Percentiles rank a stretch among this genome's conserved stretches.
Evolutionary conservation across 37 sponge, comb jelly and placozoan species (phyloP).

Genomic region (Tethya wilhelma): DNA sequence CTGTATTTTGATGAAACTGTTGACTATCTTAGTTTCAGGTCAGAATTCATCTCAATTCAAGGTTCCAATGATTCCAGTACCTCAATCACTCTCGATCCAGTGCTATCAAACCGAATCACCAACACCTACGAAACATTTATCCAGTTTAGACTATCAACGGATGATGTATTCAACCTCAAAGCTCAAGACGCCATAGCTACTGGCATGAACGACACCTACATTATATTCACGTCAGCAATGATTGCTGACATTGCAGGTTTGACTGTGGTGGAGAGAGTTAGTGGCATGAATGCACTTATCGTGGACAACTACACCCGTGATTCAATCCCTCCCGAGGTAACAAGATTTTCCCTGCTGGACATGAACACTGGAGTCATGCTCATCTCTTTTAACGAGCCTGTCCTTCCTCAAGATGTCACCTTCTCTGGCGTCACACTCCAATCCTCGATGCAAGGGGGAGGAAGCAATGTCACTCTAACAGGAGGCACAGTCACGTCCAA

Average conservation of each 20-base stretch:
- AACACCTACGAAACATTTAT: conserved; percentile 45
- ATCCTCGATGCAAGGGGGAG: conserved; percentile 28
- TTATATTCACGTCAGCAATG: conserved; percentile 43
- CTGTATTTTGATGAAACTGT: conserved; percentile 91
- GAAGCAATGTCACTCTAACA: conserved; percentile 39
- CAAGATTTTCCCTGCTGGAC: conserved; percentile 66
- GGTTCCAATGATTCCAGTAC: conserved; percentile 34
- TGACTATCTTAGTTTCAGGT: conserved; percentile 57
- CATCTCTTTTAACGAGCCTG: conserved; percentile 81
- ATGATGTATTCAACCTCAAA: conserved; percentile 70
- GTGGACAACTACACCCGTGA: conserved; percentile 56
- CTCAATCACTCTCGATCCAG: conserved; percentile 32
- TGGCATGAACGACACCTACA: conserved; percentile 63
- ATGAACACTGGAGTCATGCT: conserved; percentile 78
- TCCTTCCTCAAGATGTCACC: conserved; percentile 61
- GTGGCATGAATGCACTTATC: conserved; percentile 27
- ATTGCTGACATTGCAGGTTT: conserved; percentile 57
- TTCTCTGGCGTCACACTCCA: conserved; percentile 61
- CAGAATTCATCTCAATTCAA: conserved; percentile 73
- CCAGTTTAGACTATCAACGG: conserved; percentile 47
- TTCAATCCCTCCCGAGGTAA: conserved; percentile 54
- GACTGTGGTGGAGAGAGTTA: conserved; percentile 44
- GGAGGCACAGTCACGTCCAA: conserved; percentile 42
- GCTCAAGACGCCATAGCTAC: conserved; percentile 64
- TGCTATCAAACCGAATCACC: conserved; percentile 31